Percentiles rank a stretch among this genome's conserved stretches.
Conservation (phyloP, 2,888 invertebrate species). For the Electrophaes corylata region DNA sequence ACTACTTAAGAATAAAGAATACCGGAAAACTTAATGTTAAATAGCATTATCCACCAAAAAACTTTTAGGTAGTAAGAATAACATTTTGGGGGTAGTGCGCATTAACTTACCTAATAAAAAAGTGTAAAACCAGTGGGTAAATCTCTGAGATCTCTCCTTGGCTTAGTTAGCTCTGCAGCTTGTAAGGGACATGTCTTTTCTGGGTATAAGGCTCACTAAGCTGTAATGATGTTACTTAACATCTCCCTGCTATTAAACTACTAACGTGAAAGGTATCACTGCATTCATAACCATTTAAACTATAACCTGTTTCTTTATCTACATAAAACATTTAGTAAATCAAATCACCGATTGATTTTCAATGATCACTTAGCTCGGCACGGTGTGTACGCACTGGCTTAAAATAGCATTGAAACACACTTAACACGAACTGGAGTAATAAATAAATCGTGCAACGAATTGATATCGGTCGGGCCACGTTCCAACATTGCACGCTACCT, state of each 20-base stretch:
- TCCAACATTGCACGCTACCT: constrained; percentile 45
- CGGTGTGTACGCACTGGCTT: constrained; percentile 21
- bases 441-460: constrained; percentile 46
- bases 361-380: constrained; percentile 20
- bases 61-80: too few relatives aligned
- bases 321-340: constrained; percentile 17
- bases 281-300: neutral
- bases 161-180: too few relatives aligned
- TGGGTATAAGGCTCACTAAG: too few relatives aligned
- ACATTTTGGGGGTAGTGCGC: too few relatives aligned
- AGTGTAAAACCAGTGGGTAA: too few relatives aligned
- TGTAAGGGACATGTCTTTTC: too few relatives aligned
- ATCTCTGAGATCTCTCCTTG: too few relatives aligned
- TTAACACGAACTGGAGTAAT: constrained; percentile 42
- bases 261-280: neutral
- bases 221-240: too few relatives aligned
- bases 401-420: constrained; percentile 34
- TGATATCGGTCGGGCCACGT: constrained; percentile 41
- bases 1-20: too few relatives aligned
- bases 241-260: neutral
- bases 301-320: constrained; percentile 1
- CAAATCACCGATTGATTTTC: constrained; percentile 20
- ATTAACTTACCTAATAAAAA: too few relatives aligned
- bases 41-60: too few relatives aligned
- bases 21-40: too few relatives aligned